Conservation (phyloP, 2,888 invertebrate species). For the Lithodes maja region DNA sequence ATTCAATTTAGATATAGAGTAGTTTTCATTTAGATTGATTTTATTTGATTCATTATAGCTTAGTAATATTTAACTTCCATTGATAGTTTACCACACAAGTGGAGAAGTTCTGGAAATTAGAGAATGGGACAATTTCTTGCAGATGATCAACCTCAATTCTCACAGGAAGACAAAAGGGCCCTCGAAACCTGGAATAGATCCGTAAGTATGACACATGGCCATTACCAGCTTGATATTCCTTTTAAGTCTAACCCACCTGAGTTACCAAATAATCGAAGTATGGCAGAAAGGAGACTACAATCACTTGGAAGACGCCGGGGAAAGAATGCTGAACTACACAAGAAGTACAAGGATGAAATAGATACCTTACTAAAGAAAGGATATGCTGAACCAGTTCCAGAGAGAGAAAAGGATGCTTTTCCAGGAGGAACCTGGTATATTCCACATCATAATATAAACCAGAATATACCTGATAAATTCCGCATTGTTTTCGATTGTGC, state of each 20-base stretch:
- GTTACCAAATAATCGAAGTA: constrained; percentile 3
- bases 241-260: background rate
- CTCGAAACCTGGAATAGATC: background rate
- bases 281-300: constrained; percentile 9
- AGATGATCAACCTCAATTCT: background rate
- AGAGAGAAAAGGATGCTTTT: background rate
- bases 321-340: background rate
- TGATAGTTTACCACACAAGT: too few relatives aligned
- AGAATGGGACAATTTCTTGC: background rate
- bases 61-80: too few relatives aligned
- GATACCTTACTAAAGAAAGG: constrained; percentile 8
- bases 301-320: background rate
- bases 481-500: constrained; percentile 21
- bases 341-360: constrained; percentile 26
- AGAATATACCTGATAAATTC: constrained; percentile 29
- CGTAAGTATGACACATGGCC: background rate
- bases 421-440: constrained; percentile 5
- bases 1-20: too few relatives aligned
- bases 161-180: background rate
- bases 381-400: constrained; percentile 29
- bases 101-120: background rate
- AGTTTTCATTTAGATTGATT: too few relatives aligned
- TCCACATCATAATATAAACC: constrained; percentile 18
- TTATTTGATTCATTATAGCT: too few relatives aligned
- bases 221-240: background rate